Conservation (phyloP, 1,140 invertebrate species). For the Asobara japonica region DNA sequence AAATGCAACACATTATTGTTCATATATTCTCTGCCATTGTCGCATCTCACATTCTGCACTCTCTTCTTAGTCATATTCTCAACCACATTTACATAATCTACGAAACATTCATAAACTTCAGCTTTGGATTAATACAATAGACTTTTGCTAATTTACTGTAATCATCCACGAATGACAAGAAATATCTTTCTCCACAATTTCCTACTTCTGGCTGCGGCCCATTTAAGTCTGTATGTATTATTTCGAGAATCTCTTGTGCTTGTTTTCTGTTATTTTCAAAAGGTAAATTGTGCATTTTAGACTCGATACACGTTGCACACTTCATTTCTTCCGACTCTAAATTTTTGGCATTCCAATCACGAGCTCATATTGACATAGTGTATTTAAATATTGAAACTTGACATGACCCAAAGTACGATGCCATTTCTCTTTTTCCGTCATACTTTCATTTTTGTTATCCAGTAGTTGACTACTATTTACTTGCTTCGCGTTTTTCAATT, state of each 20-base stretch:
- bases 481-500: neutral
- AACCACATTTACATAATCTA: conserved; percentile 38
- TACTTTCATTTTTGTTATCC: neutral
- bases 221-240: conserved; percentile 32
- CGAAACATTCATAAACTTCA: conserved; percentile 32
- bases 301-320: conserved; percentile 32
- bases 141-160: conserved; percentile 36
- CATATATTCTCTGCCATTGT: conserved; percentile 41
- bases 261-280: conserved; percentile 33
- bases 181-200: conserved; percentile 31
- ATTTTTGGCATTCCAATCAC: conserved; percentile 25
- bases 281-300: conserved; percentile 37
- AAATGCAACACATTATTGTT: conserved; percentile 38
- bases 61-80: conserved; percentile 37
- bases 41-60: conserved; percentile 40
- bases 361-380: conserved; percentile 28
- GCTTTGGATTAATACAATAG: conserved; percentile 36
- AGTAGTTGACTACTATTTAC: neutral
- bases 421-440: conserved; percentile 37
- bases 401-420: conserved; percentile 36
- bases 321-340: conserved; percentile 27
- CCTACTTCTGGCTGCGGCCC: conserved; percentile 28
- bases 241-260: conserved; percentile 31
- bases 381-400: conserved; percentile 40
- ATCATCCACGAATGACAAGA: conserved; percentile 38